Conservation (phyloP, 2,888 invertebrate genomes). For the Oscheius sp. region DNA sequence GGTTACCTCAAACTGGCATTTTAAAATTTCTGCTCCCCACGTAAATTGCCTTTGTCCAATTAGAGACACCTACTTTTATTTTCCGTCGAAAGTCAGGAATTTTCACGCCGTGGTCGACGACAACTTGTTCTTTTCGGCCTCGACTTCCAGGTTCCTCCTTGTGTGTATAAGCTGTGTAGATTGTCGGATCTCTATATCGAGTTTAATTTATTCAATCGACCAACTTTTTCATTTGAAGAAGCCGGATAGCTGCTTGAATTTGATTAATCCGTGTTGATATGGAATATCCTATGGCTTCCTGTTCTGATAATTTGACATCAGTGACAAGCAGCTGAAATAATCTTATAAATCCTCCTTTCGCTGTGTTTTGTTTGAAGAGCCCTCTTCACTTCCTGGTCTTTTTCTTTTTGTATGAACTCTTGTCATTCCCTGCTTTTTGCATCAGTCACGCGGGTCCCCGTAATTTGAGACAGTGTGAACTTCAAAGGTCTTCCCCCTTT, state of each 20-base stretch:
- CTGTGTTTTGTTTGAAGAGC: too few species aligned
- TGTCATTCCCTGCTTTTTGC: too few species aligned
- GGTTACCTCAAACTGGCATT: conserved; percentile 6
- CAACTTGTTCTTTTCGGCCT: background rate
- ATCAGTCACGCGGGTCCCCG: too few species aligned
- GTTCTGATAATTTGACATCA: conserved; percentile 10
- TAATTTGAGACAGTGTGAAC: too few species aligned
- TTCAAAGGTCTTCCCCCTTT: too few species aligned
- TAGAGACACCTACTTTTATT: conserved; percentile 2
- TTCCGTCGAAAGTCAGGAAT: conserved; percentile 3
- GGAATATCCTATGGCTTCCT: conserved; percentile 4
- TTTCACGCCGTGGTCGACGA: background rate
- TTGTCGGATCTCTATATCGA: conserved; percentile 25
- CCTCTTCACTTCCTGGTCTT: too few species aligned
- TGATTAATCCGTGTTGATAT: conserved; percentile 16
- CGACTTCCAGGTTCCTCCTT: background rate
- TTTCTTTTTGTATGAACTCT: too few species aligned
- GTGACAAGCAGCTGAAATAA: conserved; percentile 13
- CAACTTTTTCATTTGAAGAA: conserved; percentile 29
- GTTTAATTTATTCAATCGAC: background rate
- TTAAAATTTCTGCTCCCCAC: background rate
- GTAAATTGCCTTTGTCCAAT: too few species aligned
- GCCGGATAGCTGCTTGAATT: background rate
- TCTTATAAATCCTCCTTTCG: too few species aligned
- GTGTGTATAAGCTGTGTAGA: conserved; percentile 8